Conservation (phyloP, 2,797 vertebrate genomes). For the Falco biarmicus region DNA sequence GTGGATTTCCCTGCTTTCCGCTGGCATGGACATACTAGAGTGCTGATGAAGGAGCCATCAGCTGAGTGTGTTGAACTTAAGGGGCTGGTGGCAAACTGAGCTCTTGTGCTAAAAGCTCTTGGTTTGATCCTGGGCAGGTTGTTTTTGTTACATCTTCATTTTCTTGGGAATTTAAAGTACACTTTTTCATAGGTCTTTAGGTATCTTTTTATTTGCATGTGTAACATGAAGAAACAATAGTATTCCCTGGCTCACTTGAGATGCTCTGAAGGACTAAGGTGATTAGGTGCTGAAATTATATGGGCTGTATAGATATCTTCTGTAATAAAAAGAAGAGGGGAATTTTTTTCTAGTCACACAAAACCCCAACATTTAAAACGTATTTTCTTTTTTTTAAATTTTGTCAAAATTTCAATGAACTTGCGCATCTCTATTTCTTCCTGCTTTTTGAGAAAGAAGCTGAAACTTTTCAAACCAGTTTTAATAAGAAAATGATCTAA, state of each 20-base stretch:
- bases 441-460: not conserved
- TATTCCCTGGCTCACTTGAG: not conserved
- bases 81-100: not conserved
- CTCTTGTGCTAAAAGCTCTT: not conserved
- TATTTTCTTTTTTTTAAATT: not conserved
- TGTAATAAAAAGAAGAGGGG: not conserved
- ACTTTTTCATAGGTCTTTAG: not conserved
- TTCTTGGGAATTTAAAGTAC: not conserved
- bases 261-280: not conserved
- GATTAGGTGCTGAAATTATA: not conserved
- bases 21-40: accelerated
- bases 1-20: not conserved
- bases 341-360: not conserved
- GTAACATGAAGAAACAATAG: not conserved
- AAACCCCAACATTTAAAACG: not conserved
- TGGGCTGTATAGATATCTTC: not conserved
- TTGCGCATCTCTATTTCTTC: not conserved
- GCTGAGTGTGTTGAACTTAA: not conserved
- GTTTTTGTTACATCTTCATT: not conserved
- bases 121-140: not conserved
- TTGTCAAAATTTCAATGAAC: not conserved
- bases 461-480: not conserved
- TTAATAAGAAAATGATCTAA: not conserved
- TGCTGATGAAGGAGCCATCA: not conserved
- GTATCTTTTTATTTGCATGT: not conserved